phyloP scores from a whole-genome alignment of 2,888 invertebrate species.

The Lacanobia wlatinum region DNA sequence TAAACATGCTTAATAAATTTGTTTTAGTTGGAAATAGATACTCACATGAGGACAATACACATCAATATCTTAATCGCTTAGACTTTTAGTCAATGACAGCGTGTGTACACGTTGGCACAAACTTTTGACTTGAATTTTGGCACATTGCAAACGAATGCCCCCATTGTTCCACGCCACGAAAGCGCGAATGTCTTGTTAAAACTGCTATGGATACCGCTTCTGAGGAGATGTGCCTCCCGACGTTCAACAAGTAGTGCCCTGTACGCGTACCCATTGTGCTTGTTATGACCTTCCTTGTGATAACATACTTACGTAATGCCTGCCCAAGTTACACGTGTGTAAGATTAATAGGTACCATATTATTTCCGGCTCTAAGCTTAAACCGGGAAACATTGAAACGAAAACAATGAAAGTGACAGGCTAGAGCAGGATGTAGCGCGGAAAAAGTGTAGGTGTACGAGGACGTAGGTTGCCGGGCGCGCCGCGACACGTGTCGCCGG shows the following conservation, averaged over 20 bases:
- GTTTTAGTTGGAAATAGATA: not conserved
- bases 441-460: slow-evolving; percentile 36
- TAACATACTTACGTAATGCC: not conserved
- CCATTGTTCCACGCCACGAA: not conserved
- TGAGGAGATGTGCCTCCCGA: slow-evolving; percentile 2
- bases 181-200: not conserved
- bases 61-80: not conserved
- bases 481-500: slow-evolving; percentile 59
- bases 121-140: not conserved
- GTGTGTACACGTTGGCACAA: not conserved
- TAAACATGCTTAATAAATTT: not conserved
- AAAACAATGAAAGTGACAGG: slow-evolving; percentile 48
- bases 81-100: not conserved
- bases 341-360: not conserved
- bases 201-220: not conserved
- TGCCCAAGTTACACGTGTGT: not conserved
- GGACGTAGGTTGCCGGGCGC: slow-evolving; percentile 43
- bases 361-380: not conserved
- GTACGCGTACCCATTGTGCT: not conserved
- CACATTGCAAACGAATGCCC: not conserved
- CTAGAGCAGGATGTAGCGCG: slow-evolving; percentile 19
- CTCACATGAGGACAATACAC: not conserved
- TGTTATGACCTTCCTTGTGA: not conserved
- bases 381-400: slow-evolving; percentile 2
- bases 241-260: slow-evolving; percentile 38